Conservation (phyloP, 2,113 vertebrate genomes). For the Microtus pennsylvanicus region DNA sequence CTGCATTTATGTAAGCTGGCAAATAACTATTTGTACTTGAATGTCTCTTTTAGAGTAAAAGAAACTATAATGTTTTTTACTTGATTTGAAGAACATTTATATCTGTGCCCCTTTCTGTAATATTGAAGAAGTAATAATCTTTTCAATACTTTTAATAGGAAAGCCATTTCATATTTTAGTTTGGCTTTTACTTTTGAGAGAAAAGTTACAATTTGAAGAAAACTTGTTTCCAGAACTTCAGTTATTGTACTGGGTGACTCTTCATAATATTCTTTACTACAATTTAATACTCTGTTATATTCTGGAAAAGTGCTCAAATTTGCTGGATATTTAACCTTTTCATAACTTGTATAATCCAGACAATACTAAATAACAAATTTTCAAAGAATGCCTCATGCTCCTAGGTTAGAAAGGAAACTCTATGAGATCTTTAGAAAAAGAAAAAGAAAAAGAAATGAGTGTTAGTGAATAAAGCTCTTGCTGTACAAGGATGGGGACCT, state of each 20-base stretch:
- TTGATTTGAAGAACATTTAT: not conserved
- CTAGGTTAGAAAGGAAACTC: not conserved
- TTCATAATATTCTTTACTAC: not conserved
- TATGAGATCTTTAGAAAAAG: not conserved
- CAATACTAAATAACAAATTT: not conserved
- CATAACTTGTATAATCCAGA: not conserved
- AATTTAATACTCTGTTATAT: not conserved
- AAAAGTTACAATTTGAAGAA: slow-evolving; percentile 37
- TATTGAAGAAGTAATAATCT: slow-evolving; percentile 31
- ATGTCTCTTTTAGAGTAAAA: not conserved
- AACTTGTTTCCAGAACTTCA: not conserved
- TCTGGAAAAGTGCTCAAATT: slow-evolving; percentile 11
- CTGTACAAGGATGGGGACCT: not conserved
- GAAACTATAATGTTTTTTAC: not conserved
- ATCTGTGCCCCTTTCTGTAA: not conserved
- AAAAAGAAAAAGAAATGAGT: too few relatives aligned
- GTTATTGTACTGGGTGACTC: not conserved
- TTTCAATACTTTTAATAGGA: not conserved
- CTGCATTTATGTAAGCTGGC: not conserved
- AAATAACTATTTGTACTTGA: not conserved
- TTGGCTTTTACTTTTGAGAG: slow-evolving; percentile 26
- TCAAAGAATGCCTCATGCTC: not conserved
- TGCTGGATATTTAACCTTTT: slow-evolving; percentile 18
- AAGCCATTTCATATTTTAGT: not conserved
- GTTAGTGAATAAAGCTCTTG: not conserved